phyloP scores from a whole-genome alignment of 2,888 invertebrate species.

The Oscheius sp. region DNA sequence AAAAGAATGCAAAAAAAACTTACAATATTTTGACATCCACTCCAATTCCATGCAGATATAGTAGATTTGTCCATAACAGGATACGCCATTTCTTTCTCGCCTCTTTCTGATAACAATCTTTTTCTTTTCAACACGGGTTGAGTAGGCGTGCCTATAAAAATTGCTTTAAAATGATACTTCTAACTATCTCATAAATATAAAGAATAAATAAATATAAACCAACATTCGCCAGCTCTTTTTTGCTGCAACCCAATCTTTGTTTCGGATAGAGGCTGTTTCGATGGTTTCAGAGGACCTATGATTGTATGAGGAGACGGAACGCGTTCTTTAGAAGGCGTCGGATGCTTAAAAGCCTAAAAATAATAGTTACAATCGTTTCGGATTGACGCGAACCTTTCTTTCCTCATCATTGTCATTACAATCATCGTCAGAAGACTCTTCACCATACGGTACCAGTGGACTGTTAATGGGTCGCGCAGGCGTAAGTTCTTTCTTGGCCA shows the following conservation, averaged over 20 bases:
- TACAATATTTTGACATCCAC: conserved; percentile 41
- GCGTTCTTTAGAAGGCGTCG: neutral
- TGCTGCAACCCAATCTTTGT: neutral
- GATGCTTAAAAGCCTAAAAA: neutral
- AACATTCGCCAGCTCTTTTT: conserved; percentile 18
- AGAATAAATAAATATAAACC: neutral
- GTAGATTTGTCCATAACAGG: conserved; percentile 55
- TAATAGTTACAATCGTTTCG: too few species aligned
- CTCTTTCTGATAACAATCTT: conserved; percentile 57
- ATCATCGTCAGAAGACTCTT: conserved; percentile 2
- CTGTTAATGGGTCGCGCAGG: neutral
- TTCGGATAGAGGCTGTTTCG: conserved; percentile 1
- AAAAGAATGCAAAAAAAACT: conserved; percentile 8
- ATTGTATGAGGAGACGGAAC: conserved; percentile 24
- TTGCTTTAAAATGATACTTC: neutral
- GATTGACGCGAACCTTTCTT: conserved; percentile 1
- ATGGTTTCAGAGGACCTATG: conserved; percentile 37
- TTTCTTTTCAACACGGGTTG: conserved; percentile 42
- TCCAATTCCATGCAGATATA: conserved; percentile 49
- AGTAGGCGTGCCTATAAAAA: neutral
- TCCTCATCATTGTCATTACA: conserved; percentile 6
- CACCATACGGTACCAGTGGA: conserved; percentile 15
- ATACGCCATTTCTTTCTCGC: conserved; percentile 52
- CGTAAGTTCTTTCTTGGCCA: neutral
- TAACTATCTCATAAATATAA: neutral